phyloP scores from a whole-genome alignment of 2,797 vertebrate species.

The Aotus griseimembra region DNA sequence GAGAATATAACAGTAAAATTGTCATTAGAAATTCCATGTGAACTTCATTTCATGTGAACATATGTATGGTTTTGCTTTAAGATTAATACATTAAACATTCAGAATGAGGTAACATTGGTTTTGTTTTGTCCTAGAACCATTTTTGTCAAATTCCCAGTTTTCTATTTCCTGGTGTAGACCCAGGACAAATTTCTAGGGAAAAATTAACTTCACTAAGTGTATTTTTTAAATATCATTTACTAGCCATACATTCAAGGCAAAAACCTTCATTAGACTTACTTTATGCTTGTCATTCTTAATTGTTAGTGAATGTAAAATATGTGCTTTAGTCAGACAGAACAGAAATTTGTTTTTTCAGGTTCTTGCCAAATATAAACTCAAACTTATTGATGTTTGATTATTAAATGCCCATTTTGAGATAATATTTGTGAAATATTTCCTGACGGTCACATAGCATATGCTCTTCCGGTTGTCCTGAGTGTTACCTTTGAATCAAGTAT shows the following conservation, averaged over 20 bases:
- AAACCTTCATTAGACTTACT: background rate
- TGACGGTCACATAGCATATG: background rate
- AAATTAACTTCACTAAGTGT: background rate
- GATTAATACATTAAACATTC: background rate
- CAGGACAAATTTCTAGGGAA: background rate
- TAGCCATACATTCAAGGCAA: background rate
- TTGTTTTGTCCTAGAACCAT: background rate
- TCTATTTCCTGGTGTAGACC: background rate
- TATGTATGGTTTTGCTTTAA: background rate
- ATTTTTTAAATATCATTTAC: background rate
- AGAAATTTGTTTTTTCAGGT: slow-evolving; percentile 13
- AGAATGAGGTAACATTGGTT: background rate
- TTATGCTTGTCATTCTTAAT: background rate
- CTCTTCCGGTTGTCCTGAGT: background rate
- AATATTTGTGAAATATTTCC: background rate
- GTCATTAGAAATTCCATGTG: background rate
- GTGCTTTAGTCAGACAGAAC: background rate
- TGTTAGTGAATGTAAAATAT: background rate
- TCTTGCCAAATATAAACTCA: slow-evolving; percentile 16
- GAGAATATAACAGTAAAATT: background rate
- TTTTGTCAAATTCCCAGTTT: background rate
- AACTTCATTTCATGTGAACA: background rate
- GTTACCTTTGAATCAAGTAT: slow-evolving; percentile 4
- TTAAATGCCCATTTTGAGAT: background rate
- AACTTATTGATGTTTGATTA: background rate